These are phyloP conservation scores for Andrena dorsata DNA, from an alignment of 2,888 invertebrate genomes.

Conservation along the genomic window DNA sequence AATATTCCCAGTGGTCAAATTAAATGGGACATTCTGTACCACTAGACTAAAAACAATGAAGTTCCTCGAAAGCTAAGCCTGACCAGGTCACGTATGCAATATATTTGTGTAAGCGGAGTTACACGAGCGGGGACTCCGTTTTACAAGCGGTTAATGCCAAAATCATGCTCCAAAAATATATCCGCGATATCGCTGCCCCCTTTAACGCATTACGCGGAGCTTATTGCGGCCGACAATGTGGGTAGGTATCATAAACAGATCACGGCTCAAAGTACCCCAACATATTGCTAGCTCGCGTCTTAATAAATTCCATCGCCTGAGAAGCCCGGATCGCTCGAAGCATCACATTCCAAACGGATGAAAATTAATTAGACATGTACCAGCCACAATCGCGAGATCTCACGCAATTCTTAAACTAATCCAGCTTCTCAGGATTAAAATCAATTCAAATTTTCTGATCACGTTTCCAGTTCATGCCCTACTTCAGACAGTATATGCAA, in stretches of 20 bases:
- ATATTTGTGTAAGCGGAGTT: conserved; percentile 45
- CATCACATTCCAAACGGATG: too few species aligned
- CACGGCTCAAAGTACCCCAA: not conserved
- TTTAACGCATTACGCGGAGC: conserved; percentile 49
- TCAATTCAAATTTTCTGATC: not conserved
- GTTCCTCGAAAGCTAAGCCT: conserved; percentile 57
- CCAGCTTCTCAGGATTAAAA: not conserved
- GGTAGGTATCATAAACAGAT: conserved; percentile 1
- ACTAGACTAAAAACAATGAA: conserved; percentile 27
- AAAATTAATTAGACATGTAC: too few species aligned
- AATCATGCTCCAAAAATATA: conserved; percentile 66
- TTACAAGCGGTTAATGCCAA: conserved; percentile 52
- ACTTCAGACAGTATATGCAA: not conserved
- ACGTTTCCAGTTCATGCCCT: not conserved
- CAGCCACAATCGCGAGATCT: not conserved
- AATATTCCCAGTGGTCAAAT: not conserved
- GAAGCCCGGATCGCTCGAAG: too few species aligned
- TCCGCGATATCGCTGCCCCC: conserved; percentile 38
- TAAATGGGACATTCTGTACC: not conserved
- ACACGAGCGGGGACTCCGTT: conserved; percentile 39
- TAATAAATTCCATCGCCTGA: too few species aligned
- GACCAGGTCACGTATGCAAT: conserved; percentile 56
- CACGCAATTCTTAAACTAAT: not conserved
- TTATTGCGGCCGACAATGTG: conserved; percentile 42
- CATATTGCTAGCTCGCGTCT: too few species aligned